A percentile compares a stretch with the other conserved stretches of the same genome.
These are phyloP conservation scores for Mythimna pallens DNA, from an alignment of 2,888 invertebrate genomes.

Conservation along the genomic window DNA sequence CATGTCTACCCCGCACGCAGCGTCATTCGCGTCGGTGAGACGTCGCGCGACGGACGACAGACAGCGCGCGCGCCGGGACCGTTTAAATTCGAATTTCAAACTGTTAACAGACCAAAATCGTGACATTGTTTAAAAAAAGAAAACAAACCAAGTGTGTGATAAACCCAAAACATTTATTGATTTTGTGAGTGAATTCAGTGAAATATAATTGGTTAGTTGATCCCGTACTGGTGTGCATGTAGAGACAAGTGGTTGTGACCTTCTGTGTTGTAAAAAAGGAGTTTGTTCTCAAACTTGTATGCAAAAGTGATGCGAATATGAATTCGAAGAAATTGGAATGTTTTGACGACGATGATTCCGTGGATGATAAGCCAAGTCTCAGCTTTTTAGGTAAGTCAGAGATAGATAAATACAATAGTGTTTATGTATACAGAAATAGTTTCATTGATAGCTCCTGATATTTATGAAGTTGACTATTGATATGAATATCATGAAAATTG, in stretches of 20 bases:
- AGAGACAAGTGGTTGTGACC: constrained; percentile 87
- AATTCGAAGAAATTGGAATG: constrained; percentile 90
- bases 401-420: constrained; percentile 25
- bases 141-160: constrained; percentile 64
- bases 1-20: constrained; percentile 65
- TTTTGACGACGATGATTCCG: constrained; percentile 84
- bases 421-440: constrained; percentile 49
- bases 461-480: constrained; percentile 60
- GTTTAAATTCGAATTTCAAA: constrained; percentile 80
- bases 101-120: constrained; percentile 67
- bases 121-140: constrained; percentile 66
- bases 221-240: constrained; percentile 73
- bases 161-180: constrained; percentile 47
- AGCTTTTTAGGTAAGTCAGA: constrained; percentile 87
- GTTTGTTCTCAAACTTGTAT: constrained; percentile 75
- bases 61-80: constrained; percentile 78
- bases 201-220: constrained; percentile 53
- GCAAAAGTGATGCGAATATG: constrained; percentile 80
- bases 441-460: constrained; percentile 67
- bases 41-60: constrained; percentile 78
- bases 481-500: constrained; percentile 52
- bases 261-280: constrained; percentile 77
- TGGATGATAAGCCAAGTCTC: constrained; percentile 87
- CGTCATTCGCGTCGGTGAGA: constrained; percentile 85
- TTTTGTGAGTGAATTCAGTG: constrained; percentile 66